Conservation (phyloP, 2,113 vertebrate species). For the Myodes glareolus region DNA sequence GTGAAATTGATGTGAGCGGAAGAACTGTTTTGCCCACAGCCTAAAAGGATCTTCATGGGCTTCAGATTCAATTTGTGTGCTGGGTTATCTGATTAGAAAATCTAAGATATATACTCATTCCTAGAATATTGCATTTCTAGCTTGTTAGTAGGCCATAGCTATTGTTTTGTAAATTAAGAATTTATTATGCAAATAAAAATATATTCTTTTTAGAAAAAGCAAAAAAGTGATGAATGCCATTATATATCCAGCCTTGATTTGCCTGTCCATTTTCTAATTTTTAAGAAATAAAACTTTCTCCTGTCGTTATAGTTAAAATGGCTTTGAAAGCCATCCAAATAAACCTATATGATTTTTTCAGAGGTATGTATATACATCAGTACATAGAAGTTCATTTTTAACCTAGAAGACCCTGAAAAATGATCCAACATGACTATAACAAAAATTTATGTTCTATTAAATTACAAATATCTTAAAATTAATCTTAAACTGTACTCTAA, state of each 20-base stretch:
- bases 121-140: not conserved
- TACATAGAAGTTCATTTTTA: not conserved
- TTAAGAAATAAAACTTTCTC: not conserved
- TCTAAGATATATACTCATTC: not conserved
- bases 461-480: not conserved
- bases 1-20: not conserved
- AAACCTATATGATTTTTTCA: not conserved
- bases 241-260: not conserved
- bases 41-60: not conserved
- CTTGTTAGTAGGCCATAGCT: not conserved
- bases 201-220: not conserved
- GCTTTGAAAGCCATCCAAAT: not conserved
- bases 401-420: not conserved
- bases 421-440: not conserved
- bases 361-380: accelerated
- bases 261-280: not conserved
- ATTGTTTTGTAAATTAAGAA: not conserved
- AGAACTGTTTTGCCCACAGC: not conserved
- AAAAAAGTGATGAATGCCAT: not conserved
- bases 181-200: not conserved
- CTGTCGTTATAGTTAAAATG: not conserved
- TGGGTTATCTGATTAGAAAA: not conserved
- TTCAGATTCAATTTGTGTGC: not conserved
- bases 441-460: not conserved
- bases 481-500: not conserved